Evolutionary conservation across 1,140 invertebrate species (phyloP), one percentile per base, ranked within the genome.

Genomic region (Papilio polytes): DNA sequence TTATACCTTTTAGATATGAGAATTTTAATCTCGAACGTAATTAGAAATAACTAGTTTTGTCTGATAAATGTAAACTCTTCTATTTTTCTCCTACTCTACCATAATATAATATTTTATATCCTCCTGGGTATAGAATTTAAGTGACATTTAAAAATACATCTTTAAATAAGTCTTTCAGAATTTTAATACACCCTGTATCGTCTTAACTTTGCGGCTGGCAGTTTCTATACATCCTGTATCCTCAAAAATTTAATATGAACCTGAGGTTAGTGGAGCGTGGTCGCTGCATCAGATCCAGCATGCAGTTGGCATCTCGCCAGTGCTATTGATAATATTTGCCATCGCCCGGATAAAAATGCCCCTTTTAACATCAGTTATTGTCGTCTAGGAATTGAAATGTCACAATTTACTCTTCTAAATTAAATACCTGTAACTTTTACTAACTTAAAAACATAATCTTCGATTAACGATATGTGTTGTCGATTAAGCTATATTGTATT

Each of bases 321-420:
- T 81, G 83, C 83, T 82, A 88, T 88, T 89, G 90, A 92, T 90
- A 92, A 89, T 88, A 89, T 88, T 85, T 86, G 80, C 63, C 84
- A 80, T 82, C 85, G 86, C 84, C 83, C 83, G 85, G 87, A 91
- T 85, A 90, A 90, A 90, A 90, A 86, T 70, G 82, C 77, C 78
- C 83, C 84, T 83, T 83, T 70, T 74, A 83, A 84, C 83, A 87
- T 80, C 79, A 83, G 72, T 84, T 82, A 80, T 78, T 86, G 78
- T 85, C 56, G 84, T 83, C 80, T 82, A 53, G 79, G 80, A 78
- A 78, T 78, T 78, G 77, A 78, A 78, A 78, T 66, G 36, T 78
- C 44, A 36, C 18, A 63, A 78, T 78, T 63, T 78, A 31, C 12
- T 36, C 41, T 36, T 41, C 7, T 41, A 41, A 41, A 41, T 41